Conservation (phyloP, 2,888 invertebrate genomes). For the Drosophila dives region DNA sequence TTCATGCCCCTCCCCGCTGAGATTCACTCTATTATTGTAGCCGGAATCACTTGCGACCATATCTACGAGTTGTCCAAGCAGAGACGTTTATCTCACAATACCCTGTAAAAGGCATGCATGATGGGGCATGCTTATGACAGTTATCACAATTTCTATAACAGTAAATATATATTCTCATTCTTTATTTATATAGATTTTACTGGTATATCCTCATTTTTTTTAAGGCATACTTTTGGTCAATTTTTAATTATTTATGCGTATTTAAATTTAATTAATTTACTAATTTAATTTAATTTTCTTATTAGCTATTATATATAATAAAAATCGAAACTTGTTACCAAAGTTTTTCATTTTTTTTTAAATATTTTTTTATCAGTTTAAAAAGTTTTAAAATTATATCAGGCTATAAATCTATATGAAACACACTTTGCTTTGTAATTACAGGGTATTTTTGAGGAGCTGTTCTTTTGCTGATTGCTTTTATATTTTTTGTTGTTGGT, state of each 20-base stretch:
- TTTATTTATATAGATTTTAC: too few species aligned
- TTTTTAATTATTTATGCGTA: too few species aligned
- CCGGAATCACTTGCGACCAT: conserved; percentile 50
- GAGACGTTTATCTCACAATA: conserved; percentile 30
- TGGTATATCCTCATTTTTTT: neutral
- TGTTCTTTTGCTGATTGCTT: too few species aligned
- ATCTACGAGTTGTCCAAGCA: conserved; percentile 28
- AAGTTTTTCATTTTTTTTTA: neutral
- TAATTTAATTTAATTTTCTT: too few species aligned
- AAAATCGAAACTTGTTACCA: neutral
- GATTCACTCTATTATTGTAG: conserved; percentile 70
- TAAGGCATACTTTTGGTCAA: too few species aligned
- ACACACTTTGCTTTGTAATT: neutral
- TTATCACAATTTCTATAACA: neutral
- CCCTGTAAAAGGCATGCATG: conserved; percentile 25
- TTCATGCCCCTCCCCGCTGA: conserved; percentile 23
- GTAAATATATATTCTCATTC: too few species aligned
- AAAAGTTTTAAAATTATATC: neutral
- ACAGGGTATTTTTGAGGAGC: conserved; percentile 10
- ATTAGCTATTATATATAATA: neutral
- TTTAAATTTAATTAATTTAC: neutral
- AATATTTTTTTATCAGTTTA: neutral
- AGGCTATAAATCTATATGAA: neutral
- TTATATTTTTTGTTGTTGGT: conserved; percentile 29
- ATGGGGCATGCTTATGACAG: neutral